Base-by-base conservation (phyloP, 2,113 vertebrate genomes). In the Setophaga petechia region DNA sequence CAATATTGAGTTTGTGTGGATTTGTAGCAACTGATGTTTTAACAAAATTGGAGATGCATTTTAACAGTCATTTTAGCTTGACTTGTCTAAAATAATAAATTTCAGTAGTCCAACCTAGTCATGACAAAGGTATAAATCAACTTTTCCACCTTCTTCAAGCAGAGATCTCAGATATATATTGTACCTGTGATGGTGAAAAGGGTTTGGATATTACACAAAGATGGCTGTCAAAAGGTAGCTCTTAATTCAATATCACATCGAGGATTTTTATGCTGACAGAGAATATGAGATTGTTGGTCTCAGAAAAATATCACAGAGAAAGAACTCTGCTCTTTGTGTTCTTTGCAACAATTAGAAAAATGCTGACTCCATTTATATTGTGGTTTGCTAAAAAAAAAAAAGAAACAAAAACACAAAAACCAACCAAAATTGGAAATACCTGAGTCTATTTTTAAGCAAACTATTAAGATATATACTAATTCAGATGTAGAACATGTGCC, bases 181-280 rank as follows among this genome's bases (percentile, higher is more conserved):
- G 69, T 85, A 96, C 69, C 51, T 52, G 37, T 84, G 91, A 68
- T 87, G 61, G 87, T 94, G 89, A 95, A 97, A 97, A 96, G 55
- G 31, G n/a, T 66, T 94, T 97, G 95, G 96, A 96, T 96, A 96
- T 94, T 94, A 79, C 87, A 95, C 25, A 52, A 97, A 97, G 66
- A 91, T 87, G 77, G 39, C 78, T 90, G 77, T 96, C 94, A 96
- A 87, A 91, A 97, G 47, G 84, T 79, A 95, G 74, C 67, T 87
- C 61, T 92, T 74, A 89, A 92, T 95, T 97, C 93, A 97, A 72
- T 93, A 95, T 77, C 85, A 93, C 59, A 89, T 96, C 23, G 67
- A 95, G 84, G 41, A 15, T 88, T 97, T 98, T 93, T 69, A 75
- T 88, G 57, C 80, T 94, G 92, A 95, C 73, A 94, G 85, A 71